Base-by-base conservation (phyloP, 1,140 invertebrate species). In the Scaptomyza hsui region DNA sequence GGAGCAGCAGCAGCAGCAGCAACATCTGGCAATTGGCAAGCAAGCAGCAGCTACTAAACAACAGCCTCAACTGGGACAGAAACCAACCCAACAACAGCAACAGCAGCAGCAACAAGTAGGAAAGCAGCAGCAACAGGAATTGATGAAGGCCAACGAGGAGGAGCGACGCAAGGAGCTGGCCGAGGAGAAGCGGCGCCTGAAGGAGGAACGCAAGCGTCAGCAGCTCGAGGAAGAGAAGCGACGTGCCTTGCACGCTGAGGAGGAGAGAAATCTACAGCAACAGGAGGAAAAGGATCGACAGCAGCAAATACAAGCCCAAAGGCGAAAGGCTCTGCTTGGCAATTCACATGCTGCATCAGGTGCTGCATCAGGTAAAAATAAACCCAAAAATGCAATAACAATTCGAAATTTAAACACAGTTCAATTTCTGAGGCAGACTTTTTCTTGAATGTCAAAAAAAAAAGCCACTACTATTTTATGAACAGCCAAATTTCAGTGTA, bases 171-270 rank as follows among this genome's bases (percentile, higher is more conserved):
- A 76, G 56, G 91, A 85, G 5, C 65, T 53, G 24, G 44, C 44
- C 3, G 85, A 89, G 29, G 86, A 79, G 35, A 86, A 89, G 18
- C 56, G 71, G 2, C 70, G 77, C 1, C 24, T 73, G 0, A 90
- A 83, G 41, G 90, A 91, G 74, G 78, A 93, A 92, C 80, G 92
- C 91, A 68, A 94, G 93, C 79, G 92, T 75, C 56, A 93, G 91
- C 81, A 92, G 81, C 76, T 92, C 1, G 93, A 93, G 42, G 93
- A 94, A 78, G 89, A 94, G 72, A 89, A 88, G 79, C 93, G 80
- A 69, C 93, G 91, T 18, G 71, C 35, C 3, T 18, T 75, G 18
- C 65, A 69, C 19, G 78, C 55, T 2, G 85, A 82, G 26, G 90
- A 91, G 61, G 77, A 90, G 45, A 81, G 70, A 32, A 55, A 71